Base-by-base conservation (phyloP, 2,797 vertebrate species). In the Gymnopithys bicolor region DNA sequence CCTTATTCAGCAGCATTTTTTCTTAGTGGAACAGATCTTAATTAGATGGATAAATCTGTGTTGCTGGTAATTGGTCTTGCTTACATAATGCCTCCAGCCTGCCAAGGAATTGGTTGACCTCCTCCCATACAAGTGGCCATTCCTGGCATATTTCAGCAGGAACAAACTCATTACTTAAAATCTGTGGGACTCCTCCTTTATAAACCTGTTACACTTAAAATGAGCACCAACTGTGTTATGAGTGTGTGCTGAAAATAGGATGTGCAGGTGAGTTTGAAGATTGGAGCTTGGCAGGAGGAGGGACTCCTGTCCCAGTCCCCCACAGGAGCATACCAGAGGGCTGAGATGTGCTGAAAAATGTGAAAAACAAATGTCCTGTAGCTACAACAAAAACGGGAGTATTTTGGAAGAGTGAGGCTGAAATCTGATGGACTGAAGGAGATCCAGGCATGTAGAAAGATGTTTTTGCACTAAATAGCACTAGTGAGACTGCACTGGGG, bases 41-140 rank as follows among this genome's bases (percentile, higher is more conserved):
- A 23, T 90, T 85, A 75, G 62, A 33, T 70, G 52, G 45, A 30
- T 88, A 66, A n/a, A 24, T 87, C 27, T 66, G 46, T 76, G 90
- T 58, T 87, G 53, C 41, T 92, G 74, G 55, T 76, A 88, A 48
- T 66, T 6, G 9, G 30, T 39, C 85, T 87, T 85, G 43, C 82
- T 95, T 89, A 55, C 45, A n/a, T 91, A 87, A 59, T 81, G 37
- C 41, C 51, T 93, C 19, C 51, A 86, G 63, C 39, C 76, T 97
- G 82, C 84, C 87, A 93, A 71, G 33, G 74, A 91, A 64, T 53
- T 63, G 35, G 27, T 46, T 84, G 79, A 62, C 35, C 55, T 91
- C 25, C 79, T 94, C 43, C 82, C 51, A 18, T 55, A 16, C 39
- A 64, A 63, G 19, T 48, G 17, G 16, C 59, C 11, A 3, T 90